Base-by-base conservation (phyloP, 2,797 vertebrate species). In the Sitta carolinensis region DNA sequence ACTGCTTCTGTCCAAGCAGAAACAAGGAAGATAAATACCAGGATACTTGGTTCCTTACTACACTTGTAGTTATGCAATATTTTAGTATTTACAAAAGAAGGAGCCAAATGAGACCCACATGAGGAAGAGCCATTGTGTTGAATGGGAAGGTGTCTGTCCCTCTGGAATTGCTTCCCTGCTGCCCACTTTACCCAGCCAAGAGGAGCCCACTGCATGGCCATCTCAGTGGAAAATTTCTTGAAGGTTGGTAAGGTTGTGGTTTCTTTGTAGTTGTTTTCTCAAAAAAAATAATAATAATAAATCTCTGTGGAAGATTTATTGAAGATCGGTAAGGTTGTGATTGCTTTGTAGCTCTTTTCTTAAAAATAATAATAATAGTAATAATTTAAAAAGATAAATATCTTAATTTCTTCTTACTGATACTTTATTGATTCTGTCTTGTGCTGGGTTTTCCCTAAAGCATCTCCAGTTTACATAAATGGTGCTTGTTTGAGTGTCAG, bases 91-190 rank as follows among this genome's bases (percentile, higher is more conserved):
- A 47, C 50, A 29, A 51, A 80, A 72, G 51, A 72, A 84, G 13
- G 0, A 36, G 16, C 16, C 3, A 3, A 40, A 30, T 43, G 32
- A 84, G 54, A 34, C 38, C 20, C 47, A 45, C 8, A 42, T 42
- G 42, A 43, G 42, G 42, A 34, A 27, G 32, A 45, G 25, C 23
- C 0, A 0, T 43, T 73, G 29, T 42, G 43, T 68, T 0, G 0
- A 52, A 32, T 45, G 54, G 36, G 29, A 7, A n/a, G 10, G 12
- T 38, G 26, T 45, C 13, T 11, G 20, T 38, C 36, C 10, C 8
- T 48, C 43, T 40, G 20, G 32, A 52, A 15, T 11, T 47, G 19
- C 34, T 74, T 61, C 36, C 26, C 34, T 64, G 36, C n/a, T 3
- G 5, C 47, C 68, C 34, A 2, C 23, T 40, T 55, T 32, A 19